Evolutionary conservation across 2,888 invertebrate species (phyloP).

Genomic region (Zele albiditarsus): DNA sequence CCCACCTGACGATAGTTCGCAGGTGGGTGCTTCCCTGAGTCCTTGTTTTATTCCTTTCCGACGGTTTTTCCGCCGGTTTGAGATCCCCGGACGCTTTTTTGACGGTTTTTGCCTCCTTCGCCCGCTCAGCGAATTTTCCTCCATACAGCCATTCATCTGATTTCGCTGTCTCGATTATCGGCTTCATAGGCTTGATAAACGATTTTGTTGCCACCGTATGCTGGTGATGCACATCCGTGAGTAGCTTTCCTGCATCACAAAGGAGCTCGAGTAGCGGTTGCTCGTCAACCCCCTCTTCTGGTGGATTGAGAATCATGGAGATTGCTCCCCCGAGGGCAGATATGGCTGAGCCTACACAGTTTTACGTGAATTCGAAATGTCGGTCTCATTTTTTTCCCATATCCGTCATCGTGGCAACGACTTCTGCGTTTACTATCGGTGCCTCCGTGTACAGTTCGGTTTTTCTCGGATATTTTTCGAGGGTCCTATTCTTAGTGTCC

Average conservation of each 20-base stretch:
- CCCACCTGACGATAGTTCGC: conserved; percentile 41
- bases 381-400: conserved; percentile 42
- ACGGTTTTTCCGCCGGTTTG: conserved; percentile 33
- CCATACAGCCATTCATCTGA: conserved; percentile 46
- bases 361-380: conserved; percentile 41
- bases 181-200: conserved; percentile 44
- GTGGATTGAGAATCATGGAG: conserved; percentile 37
- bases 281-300: conserved; percentile 38
- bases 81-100: conserved; percentile 45
- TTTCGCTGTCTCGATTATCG: conserved; percentile 31
- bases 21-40: conserved; percentile 47
- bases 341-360: conserved; percentile 43
- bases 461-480: conserved; percentile 35
- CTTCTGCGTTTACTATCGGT: conserved; percentile 38
- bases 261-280: conserved; percentile 32
- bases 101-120: conserved; percentile 48
- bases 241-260: conserved; percentile 38
- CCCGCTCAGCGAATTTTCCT: conserved; percentile 41
- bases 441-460: conserved; percentile 41
- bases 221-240: conserved; percentile 38
- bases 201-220: conserved; percentile 36
- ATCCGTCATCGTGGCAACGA: conserved; percentile 33
- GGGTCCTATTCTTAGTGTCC: conserved; percentile 34
- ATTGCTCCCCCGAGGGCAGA: conserved; percentile 39
- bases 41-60: conserved; percentile 22